Evolutionary conservation across 1,140 invertebrate genomes (phyloP), one percentile per base, ranked within the genome.

Genomic region (Heliothis subflexa): DNA sequence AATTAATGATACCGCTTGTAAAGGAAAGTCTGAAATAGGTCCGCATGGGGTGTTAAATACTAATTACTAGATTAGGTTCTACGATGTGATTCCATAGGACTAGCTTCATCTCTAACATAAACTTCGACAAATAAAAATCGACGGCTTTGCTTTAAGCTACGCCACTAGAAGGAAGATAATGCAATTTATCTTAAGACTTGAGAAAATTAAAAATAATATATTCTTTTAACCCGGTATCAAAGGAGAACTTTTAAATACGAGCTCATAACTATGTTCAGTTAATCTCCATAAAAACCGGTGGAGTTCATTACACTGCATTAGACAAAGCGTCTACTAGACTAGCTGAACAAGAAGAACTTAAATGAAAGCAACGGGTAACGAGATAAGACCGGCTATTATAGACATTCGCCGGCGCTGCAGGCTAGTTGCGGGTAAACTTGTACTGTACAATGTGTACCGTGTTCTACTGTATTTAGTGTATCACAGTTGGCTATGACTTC

Each of bases 341-440:
- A 21, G 14, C 16, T 25, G 25, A 64, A 52, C 74, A 40, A 76
- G 74, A 66, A 64, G 59, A 76, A 76, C 28, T 76, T 76, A 64
- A 76, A 76, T 76, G 74, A 76, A 76, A 66, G 74, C 47, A n/a
- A 13, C 47, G 55, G 11, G 59, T 64, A 50, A 54, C 55, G 45
- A 75, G 74, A 76, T 76, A 76, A 54, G 10, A 40, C 11, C 59
- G 25, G 61, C 47, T 54, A 50, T 76, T 66, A 54, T 66, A 76
- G 74, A 76, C 73, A 40, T 0, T 28, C 18, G 66, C 66, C 47
- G 40, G 18, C 62, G 64, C 4, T 5, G 10, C 21, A 28, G 66
- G 40, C 61, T 66, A 18, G n/a, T n/a, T n/a, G 64, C 21, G 13
- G 47, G 9, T 4, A 1, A 70, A 70, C 47, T 70, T 70, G 62